phyloP scores from a whole-genome alignment of 2,888 invertebrate genomes.

The Dilophus febrilis region DNA sequence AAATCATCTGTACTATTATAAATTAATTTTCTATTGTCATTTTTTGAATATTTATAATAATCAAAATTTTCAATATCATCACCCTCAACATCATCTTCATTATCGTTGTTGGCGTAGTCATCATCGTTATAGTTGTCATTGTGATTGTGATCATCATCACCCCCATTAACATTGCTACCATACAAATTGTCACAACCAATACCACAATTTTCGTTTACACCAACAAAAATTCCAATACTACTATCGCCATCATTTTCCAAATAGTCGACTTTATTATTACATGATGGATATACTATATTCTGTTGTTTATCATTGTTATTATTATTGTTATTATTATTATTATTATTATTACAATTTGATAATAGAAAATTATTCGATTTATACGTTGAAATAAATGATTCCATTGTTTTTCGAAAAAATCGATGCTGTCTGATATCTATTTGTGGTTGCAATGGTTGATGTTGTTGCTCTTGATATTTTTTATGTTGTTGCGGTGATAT shows the following conservation, averaged over 20 bases:
- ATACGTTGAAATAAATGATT: background rate
- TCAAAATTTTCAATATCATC: no score
- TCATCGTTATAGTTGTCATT: no score
- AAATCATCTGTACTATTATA: no score
- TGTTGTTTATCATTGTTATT: background rate
- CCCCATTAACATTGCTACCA: background rate
- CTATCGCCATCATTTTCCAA: background rate
- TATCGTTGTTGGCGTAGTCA: no score
- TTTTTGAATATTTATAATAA: no score
- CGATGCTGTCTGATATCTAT: background rate
- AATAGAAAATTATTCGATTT: background rate
- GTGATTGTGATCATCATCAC: background rate
- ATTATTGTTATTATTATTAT: background rate
- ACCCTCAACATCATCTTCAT: no score
- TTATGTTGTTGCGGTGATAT: no score
- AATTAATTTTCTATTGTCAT: no score
- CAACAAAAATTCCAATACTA: background rate
- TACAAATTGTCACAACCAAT: background rate
- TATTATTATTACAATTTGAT: background rate
- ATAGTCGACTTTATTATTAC: background rate
- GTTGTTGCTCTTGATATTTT: no score
- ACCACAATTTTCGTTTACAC: background rate
- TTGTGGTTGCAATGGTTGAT: background rate
- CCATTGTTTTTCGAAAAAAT: slow-evolving; percentile 1
- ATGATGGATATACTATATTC: background rate